Evolutionary conservation across 2,113 vertebrate genomes (phyloP).

Genomic region (Suricata suricatta): DNA sequence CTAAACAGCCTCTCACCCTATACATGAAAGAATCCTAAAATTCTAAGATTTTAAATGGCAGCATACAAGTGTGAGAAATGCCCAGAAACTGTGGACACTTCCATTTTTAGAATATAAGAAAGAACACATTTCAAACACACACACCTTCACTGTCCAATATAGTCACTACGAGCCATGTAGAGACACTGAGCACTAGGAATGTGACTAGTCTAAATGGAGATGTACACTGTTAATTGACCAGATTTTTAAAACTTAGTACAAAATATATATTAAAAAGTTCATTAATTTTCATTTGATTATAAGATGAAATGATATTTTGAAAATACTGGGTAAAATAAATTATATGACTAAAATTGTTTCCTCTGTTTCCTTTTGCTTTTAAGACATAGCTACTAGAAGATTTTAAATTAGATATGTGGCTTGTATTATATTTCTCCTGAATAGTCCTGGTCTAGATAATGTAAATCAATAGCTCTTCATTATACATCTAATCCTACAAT

Average conservation of each 20-base stretch:
- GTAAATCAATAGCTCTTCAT: conserved; percentile 6
- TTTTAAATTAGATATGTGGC: neutral
- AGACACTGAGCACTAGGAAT: neutral
- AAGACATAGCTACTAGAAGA: neutral
- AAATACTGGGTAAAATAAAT: neutral
- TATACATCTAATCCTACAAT: neutral
- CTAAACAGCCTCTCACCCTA: neutral
- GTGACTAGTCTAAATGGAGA: neutral
- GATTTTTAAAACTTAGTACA: neutral
- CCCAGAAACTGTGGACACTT: neutral
- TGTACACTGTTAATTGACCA: neutral
- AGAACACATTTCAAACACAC: neutral
- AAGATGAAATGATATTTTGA: neutral
- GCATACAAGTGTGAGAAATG: neutral
- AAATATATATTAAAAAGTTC: neutral
- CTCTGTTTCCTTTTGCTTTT: neutral
- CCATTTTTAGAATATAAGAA: neutral
- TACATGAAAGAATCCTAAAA: neutral
- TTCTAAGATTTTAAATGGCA: neutral
- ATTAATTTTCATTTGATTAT: neutral
- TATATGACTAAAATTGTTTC: neutral
- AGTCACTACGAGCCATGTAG: neutral
- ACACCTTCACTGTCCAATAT: neutral
- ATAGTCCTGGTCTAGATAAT: neutral
- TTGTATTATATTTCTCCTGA: neutral